Base-by-base conservation (phyloP, 2,797 vertebrate genomes). In the Coranthus polyacanthus region DNA sequence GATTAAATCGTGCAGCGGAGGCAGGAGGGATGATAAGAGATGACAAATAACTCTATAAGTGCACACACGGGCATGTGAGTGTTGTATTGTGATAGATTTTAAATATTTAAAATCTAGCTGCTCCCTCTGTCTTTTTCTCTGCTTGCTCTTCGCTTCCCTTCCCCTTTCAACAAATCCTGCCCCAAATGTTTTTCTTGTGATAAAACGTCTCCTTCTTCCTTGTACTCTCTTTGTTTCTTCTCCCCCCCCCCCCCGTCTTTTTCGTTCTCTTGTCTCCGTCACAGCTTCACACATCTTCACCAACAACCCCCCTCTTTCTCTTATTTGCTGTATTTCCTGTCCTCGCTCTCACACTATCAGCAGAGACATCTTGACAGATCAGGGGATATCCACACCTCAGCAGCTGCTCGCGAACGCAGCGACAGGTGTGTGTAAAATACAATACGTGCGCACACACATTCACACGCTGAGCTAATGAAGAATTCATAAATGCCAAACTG, bases 401-500 rank as follows among this genome's bases (percentile, higher is more conserved):
- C 85, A 89, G 76, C 80, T 90, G 84, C 71, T 85, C 74, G 74
- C 78, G 46, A 65, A 83, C n/a, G 59, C 61, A 46, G 78, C 32
- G 64, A 79, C 85, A 87, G 85, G 77, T 86, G 34, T 22, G 39
- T 62, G 17, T 49, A 17, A 38, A 56, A 37, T 47, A 53, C 57
- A 65, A 72, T 41, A 17, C 4, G 42, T 16, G 26, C 18, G 15
- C 37, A 21, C 70, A 59, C 69, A 51, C 52, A 55, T 45, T 56
- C 57, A 57, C 56, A 44, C 68, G 37, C 67, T 68, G 67, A 78
- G 68, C 71, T 87, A 78, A 88, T 89, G 68, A 90, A 90, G 79
- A 83, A 84, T 88, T 89, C 74, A 91, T 89, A 78, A 89, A 89
- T 88, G 85, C 75, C 84, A 88, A 79, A 73, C 64, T 53, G 74